A percentile compares a stretch with the other conserved stretches of the same genome.
Conservation (phyloP, 2,113 vertebrate species). For the Bagarius yarrelli region DNA sequence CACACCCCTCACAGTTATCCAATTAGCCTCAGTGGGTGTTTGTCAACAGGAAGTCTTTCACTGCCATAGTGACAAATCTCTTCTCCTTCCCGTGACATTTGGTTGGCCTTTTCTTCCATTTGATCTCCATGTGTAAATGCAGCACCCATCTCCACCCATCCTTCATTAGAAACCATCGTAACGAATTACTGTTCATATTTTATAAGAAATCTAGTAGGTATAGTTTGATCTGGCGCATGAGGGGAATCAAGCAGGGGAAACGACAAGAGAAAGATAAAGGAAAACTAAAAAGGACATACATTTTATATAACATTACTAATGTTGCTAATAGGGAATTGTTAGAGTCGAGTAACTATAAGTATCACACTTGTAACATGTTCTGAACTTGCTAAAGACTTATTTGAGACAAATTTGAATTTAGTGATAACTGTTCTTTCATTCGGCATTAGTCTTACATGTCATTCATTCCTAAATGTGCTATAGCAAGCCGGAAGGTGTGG, state of each 20-base stretch:
- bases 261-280: not conserved
- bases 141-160: constrained; percentile 37
- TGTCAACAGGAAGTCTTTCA: constrained; percentile 66
- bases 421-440: not conserved
- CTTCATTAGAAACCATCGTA: not conserved
- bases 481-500: constrained; percentile 15
- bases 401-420: not conserved
- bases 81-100: constrained; percentile 65
- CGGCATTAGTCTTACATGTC: not conserved
- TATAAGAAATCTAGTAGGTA: not conserved
- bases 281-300: not conserved
- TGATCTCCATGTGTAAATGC: constrained; percentile 12
- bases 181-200: not conserved
- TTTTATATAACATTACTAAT: not conserved
- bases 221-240: too few relatives aligned
- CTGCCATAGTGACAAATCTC: constrained; percentile 43
- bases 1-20: constrained; percentile 57
- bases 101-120: constrained; percentile 60
- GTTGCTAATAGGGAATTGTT: not conserved
- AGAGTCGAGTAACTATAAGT: not conserved
- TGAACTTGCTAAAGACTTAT: not conserved
- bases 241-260: not conserved
- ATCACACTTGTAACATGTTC: not conserved
- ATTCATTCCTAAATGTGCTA: constrained; percentile 10
- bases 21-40: constrained; percentile 65